Evolutionary conservation across 2,797 vertebrate species (phyloP), one percentile per base, ranked within the genome.

Genomic region (Sebastes iracundus): DNA sequence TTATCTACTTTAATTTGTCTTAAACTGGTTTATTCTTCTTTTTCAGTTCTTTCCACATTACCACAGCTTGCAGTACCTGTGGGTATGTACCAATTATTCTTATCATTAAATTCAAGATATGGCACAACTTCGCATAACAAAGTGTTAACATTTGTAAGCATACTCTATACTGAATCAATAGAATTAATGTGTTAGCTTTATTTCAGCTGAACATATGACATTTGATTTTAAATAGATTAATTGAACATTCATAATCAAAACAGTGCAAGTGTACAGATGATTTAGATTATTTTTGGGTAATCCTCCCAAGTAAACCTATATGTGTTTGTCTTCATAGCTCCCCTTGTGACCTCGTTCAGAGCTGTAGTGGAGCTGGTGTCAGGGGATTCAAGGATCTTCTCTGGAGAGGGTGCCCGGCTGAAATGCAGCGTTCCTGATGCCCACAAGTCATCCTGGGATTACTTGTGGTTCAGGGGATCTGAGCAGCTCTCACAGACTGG

Each of bases 1-100:
- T 27, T 18, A 6, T 66, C 7, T n/a, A n/a, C 38, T 5, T 55
- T n/a, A 6, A 65, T 32, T 73, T 60, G 5, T 75, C 28, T 76
- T 9, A 70, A 7, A 9, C 7, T 38, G 6, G 2, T 55, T 64
- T 38, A 0, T 81, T 56, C 85, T 63, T 49, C 59, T 27, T 1
- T 91, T 92, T 55, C 85, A 95, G 95, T 91, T 72, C 7, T 95
- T 77, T 85, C 82, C n/a, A 52, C 74, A 2, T 67, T 94, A 23
- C 52, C 80, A 16, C 84, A 76, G 11, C 70, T 73, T 12, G 76
- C 66, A 7, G 61, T 25, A n/a, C 9, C 72, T 28, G 1, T 13
- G 2, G 88, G 95, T 96, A 91, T 35, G 91, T 89, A 60, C 20
- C 27, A 30, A 53, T 59, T 69, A 28, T 23, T 76, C 8, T 20